Base-by-base conservation (phyloP, 23 tunicate genomes). In the Aplidium turbinatum region DNA sequence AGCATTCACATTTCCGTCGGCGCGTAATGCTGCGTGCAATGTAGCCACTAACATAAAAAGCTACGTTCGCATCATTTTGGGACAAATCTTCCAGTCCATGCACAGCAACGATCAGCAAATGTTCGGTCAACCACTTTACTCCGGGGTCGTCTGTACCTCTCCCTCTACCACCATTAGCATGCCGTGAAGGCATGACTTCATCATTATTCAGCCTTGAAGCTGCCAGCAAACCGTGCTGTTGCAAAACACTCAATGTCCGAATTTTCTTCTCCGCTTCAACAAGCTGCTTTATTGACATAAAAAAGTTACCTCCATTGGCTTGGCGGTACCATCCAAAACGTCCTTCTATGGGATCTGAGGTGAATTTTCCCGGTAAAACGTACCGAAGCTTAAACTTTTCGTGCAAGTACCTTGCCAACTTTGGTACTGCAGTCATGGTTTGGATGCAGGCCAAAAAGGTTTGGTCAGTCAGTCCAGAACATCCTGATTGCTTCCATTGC, bases 271-370 rank as follows among this genome's bases (percentile, higher is more conserved):
- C 20, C 38, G 38, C 38, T n/a, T 62, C 69, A 26, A 62, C 7
- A 5, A 32, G 13, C 30, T 62, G 38, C 38, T 62, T 30, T 7
- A 62, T 5, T 5, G 69, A 62, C 69, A 62, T 32, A 30, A 7
- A 62, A 62, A 62, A 62, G 38, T 62, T 62, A 26, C 69, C 69
- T 11, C 69, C 69, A 30, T 30, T 30, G 13, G 20, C 69, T 23
- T 62, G 69, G 13, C 69, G 38, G 20, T 62, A 62, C 69, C 69
- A 62, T 11, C 69, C 69, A 62, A 62, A 62, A 9, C 38, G 36
- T 4, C 36, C 69, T 62, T 62, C 38, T 7, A 62, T 62, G 4
- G 39, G 36, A n/a, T 62, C 69, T 11, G 69, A 62, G 4, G 39
- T 29, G 30, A 62, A 62, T 29, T 29, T 62, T 29, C 69, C 69